phyloP scores from a whole-genome alignment of 2,888 invertebrate species.

The Torymus auratus region DNA sequence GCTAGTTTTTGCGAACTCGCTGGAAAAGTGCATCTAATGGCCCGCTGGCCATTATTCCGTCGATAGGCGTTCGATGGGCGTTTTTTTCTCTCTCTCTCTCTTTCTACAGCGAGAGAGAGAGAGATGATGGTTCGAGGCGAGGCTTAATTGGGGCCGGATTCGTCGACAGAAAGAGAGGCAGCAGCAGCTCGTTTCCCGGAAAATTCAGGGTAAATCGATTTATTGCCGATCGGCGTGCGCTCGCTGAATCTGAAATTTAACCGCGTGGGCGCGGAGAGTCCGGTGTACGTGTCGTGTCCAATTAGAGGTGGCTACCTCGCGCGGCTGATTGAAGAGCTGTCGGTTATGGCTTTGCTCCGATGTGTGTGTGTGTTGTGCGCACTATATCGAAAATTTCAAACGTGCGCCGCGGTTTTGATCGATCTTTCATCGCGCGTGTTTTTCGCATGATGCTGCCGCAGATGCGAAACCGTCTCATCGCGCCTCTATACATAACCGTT shows the following conservation, averaged over 20 bases:
- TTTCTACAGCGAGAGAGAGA: background rate
- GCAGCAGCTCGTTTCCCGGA: slow-evolving; percentile 32
- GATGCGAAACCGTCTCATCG: too few relatives aligned
- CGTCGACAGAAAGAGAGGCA: background rate
- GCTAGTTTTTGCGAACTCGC: slow-evolving; percentile 51
- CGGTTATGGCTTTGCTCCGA: too few relatives aligned
- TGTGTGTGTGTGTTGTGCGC: too few relatives aligned
- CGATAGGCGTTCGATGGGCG: slow-evolving; percentile 21
- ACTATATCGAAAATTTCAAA: too few relatives aligned
- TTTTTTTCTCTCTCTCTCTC: slow-evolving; percentile 37
- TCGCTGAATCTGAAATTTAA: slow-evolving; percentile 45
- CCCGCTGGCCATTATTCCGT: slow-evolving; percentile 48
- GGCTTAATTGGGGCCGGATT: slow-evolving; percentile 48
- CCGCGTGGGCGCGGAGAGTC: background rate
- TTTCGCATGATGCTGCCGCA: too few relatives aligned
- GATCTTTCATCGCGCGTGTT: too few relatives aligned
- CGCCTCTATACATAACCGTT: too few relatives aligned
- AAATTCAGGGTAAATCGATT: slow-evolving; percentile 51
- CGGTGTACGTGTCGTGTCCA: background rate
- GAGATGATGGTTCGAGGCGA: background rate
- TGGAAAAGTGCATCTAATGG: slow-evolving; percentile 54
- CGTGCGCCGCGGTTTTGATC: too few relatives aligned
- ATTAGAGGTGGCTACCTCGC: background rate
- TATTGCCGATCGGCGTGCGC: slow-evolving; percentile 32
- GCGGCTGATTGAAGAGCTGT: too few relatives aligned